These are phyloP conservation scores for Deroplatys truncata DNA, from an alignment of 2,888 invertebrate species.

Conservation along the genomic window DNA sequence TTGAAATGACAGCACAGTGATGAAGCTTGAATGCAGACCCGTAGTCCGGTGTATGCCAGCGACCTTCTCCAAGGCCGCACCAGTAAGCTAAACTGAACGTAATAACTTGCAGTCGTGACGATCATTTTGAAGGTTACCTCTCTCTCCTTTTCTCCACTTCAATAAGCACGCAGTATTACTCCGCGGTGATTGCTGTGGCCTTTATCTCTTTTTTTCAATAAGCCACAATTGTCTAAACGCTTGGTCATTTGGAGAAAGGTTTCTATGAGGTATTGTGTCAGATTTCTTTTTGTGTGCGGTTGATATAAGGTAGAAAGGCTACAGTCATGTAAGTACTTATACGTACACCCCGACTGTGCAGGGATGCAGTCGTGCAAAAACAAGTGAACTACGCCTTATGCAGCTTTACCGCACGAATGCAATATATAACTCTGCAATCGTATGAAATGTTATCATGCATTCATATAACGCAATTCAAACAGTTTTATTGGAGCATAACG, in stretches of 20 bases:
- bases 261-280: background rate
- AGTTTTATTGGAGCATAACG: no score
- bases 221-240: background rate
- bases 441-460: no score
- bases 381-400: background rate
- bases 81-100: background rate
- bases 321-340: background rate
- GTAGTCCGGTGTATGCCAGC: no score
- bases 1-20: no score
- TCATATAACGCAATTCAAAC: no score
- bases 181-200: background rate
- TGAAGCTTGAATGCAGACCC: background rate
- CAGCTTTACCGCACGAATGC: background rate
- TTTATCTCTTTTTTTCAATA: background rate
- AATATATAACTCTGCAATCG: background rate
- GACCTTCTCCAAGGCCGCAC: background rate
- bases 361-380: background rate
- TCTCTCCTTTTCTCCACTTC: background rate
- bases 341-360: background rate
- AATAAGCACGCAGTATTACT: background rate
- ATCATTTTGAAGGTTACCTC: background rate
- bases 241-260: background rate
- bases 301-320: background rate
- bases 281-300: background rate
- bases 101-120: background rate